Conservation (phyloP, 2,888 invertebrate species). For the Amphimallon solstitiale region DNA sequence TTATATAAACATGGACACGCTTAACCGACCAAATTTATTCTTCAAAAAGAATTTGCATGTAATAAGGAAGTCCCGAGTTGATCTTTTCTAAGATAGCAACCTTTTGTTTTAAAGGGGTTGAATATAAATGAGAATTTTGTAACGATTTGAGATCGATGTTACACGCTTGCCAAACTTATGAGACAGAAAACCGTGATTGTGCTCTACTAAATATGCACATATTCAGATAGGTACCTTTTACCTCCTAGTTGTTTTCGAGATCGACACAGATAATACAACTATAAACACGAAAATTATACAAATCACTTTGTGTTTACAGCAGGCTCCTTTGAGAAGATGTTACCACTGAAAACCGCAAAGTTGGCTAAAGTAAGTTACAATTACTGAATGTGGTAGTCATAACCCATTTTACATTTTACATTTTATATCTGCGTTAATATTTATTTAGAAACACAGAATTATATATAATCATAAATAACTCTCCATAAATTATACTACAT, state of each 20-base stretch:
- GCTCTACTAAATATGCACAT: slow-evolving; percentile 60
- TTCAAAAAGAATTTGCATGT: slow-evolving; percentile 43
- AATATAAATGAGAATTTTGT: slow-evolving; percentile 60
- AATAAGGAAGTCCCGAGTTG: slow-evolving; percentile 50
- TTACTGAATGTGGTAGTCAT: too few species aligned
- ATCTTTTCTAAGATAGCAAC: slow-evolving; percentile 53
- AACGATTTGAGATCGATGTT: slow-evolving; percentile 61
- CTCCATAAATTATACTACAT: too few species aligned
- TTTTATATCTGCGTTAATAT: too few species aligned
- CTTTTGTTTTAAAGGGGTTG: slow-evolving; percentile 55
- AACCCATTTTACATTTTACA: too few species aligned
- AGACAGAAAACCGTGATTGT: slow-evolving; percentile 44
- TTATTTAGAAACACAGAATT: too few species aligned
- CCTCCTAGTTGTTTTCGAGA: slow-evolving; percentile 39
- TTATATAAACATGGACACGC: slow-evolving; percentile 5
- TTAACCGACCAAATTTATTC: slow-evolving; percentile 34
- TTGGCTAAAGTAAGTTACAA: too few species aligned
- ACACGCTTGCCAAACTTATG: slow-evolving; percentile 60
- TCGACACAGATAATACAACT: slow-evolving; percentile 41
- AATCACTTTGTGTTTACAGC: slow-evolving; percentile 25
- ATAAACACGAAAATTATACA: slow-evolving; percentile 41
- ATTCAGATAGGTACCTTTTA: slow-evolving; percentile 47
- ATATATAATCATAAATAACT: too few species aligned
- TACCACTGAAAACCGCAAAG: too few species aligned
- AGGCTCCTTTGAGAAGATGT: too few species aligned